phyloP scores from a whole-genome alignment of 2,797 vertebrate genomes.

The Syndactyla subalaris region DNA sequence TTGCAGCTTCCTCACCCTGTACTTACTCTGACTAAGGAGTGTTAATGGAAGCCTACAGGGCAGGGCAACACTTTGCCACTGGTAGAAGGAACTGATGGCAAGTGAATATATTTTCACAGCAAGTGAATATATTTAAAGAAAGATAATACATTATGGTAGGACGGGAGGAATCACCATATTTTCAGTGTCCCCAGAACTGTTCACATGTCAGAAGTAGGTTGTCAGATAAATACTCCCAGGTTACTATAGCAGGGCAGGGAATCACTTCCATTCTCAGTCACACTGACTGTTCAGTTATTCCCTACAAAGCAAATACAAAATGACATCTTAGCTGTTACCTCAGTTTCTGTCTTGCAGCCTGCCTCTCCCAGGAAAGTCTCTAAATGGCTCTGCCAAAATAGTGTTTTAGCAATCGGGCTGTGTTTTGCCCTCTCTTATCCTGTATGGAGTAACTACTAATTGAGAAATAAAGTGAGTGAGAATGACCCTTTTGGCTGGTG shows the following conservation, averaged over 20 bases:
- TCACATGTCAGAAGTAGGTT: background rate
- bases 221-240: background rate
- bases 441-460: background rate
- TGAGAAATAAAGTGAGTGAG: conserved; percentile 27
- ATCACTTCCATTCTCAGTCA: background rate
- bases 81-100: background rate
- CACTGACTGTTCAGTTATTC: background rate
- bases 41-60: background rate
- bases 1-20: background rate
- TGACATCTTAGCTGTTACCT: background rate
- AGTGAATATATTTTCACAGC: background rate
- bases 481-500: conserved; percentile 35
- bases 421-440: background rate
- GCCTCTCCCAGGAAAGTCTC: background rate
- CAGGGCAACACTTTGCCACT: background rate
- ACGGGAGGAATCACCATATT: background rate
- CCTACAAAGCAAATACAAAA: background rate
- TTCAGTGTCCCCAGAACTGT: background rate
- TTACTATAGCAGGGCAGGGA: background rate
- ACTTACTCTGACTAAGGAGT: background rate
- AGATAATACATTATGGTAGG: background rate
- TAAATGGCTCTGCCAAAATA: background rate
- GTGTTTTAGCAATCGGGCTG: background rate
- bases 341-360: background rate
- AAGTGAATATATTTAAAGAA: background rate